Evolutionary conservation across 2,113 vertebrate species (phyloP).

Genomic region (Ia io): DNA sequence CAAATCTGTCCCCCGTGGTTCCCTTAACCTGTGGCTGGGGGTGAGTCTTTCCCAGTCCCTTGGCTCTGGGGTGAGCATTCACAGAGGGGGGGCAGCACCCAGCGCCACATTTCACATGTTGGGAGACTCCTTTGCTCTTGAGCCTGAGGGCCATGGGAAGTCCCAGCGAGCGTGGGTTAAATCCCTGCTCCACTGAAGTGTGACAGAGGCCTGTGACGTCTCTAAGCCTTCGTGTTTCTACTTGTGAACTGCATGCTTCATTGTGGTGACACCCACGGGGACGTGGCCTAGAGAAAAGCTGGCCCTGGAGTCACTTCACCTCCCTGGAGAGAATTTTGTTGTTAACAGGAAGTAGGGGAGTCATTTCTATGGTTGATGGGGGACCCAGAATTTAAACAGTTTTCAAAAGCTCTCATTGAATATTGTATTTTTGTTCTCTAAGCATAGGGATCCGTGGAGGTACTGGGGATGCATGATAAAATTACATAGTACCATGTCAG

Average conservation of each 20-base stretch:
- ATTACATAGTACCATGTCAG: fast-evolving
- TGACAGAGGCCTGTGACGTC: neutral
- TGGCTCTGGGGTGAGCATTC: neutral
- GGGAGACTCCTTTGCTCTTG: neutral
- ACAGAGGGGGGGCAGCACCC: too few relatives aligned
- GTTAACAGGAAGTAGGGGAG: neutral
- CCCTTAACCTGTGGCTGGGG: neutral
- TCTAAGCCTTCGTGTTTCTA: neutral
- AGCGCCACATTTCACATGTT: neutral
- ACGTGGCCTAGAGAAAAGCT: neutral
- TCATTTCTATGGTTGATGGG: neutral
- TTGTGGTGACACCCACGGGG: fast-evolving
- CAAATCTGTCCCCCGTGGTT: neutral
- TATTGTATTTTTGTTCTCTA: neutral
- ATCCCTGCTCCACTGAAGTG: neutral
- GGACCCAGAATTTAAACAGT: neutral
- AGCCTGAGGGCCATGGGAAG: neutral
- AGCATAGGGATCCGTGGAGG: neutral
- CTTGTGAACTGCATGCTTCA: neutral
- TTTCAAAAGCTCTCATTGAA: neutral
- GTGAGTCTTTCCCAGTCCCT: neutral
- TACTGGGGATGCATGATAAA: neutral
- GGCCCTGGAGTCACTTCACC: neutral
- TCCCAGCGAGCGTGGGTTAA: neutral
- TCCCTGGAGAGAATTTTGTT: neutral